Base-by-base conservation (phyloP, 2,888 invertebrate species). In the Autographa gamma region DNA sequence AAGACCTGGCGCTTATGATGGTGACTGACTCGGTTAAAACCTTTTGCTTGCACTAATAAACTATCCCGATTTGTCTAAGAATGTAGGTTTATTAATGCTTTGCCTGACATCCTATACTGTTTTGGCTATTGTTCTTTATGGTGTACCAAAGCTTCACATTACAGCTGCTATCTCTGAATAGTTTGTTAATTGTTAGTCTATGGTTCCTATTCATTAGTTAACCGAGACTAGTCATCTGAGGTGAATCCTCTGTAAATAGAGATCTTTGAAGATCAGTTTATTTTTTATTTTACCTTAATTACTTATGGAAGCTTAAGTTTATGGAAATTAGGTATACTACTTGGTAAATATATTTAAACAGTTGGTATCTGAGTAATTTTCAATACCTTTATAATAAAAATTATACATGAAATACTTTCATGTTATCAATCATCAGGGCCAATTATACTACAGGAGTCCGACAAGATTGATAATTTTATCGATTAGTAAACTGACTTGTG, bases 1-100 rank as follows among this genome's bases (percentile, higher is more conserved):
- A 63, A 74, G 59, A 58, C 19, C 62, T 41, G 19, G 25, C 18
- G 41, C 16, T 43, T 41, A 41, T 13, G 13, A 11, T 41, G 13
- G 43, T 43, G 38, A 11, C 6, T 34, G 4, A 9, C 34, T 34
- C 34, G 6, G 9, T 34, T n/a, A n/a, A n/a, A n/a, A n/a, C n/a
- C n/a, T n/a, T n/a, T n/a, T n/a, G n/a, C n/a, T n/a, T n/a, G n/a
- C n/a, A n/a, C n/a, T n/a, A n/a, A n/a, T n/a, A n/a, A n/a, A n/a
- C n/a, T n/a, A n/a, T n/a, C n/a, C n/a, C n/a, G n/a, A n/a, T n/a
- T n/a, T n/a, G n/a, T n/a, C n/a, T n/a, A n/a, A n/a, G n/a, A n/a
- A n/a, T n/a, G n/a, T n/a, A n/a, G n/a, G n/a, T n/a, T n/a, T n/a
- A n/a, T n/a, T n/a, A n/a, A n/a, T n/a, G n/a, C n/a, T n/a, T n/a